These are phyloP conservation scores for Allobates femoralis DNA, from an alignment of 2,797 vertebrate genomes.

Conservation along the genomic window DNA sequence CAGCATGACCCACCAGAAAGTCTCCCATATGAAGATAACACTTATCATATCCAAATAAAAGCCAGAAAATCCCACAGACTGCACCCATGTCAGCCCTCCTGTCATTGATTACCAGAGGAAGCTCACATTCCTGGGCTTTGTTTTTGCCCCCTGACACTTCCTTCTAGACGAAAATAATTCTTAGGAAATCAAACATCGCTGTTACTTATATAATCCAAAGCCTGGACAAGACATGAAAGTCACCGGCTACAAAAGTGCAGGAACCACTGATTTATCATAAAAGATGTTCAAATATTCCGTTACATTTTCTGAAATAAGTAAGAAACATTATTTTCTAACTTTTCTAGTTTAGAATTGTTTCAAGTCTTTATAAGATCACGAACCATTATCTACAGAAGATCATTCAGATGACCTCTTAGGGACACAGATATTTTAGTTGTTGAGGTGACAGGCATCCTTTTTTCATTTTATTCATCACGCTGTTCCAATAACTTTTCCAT, in stretches of 20 bases:
- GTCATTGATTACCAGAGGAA: conserved; percentile 52
- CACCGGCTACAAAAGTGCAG: background rate
- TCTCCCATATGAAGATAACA: conserved; percentile 49
- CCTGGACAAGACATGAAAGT: background rate
- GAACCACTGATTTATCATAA: background rate
- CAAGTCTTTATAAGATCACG: background rate
- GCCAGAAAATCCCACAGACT: conserved; percentile 44
- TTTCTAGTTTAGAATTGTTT: background rate
- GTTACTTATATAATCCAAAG: background rate
- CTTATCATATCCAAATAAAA: conserved; percentile 58
- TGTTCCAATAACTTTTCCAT: too few species aligned
- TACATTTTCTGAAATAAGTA: background rate
- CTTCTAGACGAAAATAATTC: conserved; percentile 13
- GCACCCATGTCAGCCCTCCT: conserved; percentile 39
- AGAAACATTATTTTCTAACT: background rate
- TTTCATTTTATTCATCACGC: too few species aligned
- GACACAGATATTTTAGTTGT: too few species aligned
- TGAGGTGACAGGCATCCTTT: too few species aligned
- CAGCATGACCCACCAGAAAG: conserved; percentile 41
- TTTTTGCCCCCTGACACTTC: conserved; percentile 23
- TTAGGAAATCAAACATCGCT: conserved; percentile 27
- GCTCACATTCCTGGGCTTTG: conserved; percentile 7
- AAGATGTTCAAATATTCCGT: background rate
- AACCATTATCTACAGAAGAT: background rate
- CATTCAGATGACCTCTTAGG: background rate